Evolutionary conservation across 2,113 vertebrate genomes (phyloP).

Genomic region (Tragulus kanchil): DNA sequence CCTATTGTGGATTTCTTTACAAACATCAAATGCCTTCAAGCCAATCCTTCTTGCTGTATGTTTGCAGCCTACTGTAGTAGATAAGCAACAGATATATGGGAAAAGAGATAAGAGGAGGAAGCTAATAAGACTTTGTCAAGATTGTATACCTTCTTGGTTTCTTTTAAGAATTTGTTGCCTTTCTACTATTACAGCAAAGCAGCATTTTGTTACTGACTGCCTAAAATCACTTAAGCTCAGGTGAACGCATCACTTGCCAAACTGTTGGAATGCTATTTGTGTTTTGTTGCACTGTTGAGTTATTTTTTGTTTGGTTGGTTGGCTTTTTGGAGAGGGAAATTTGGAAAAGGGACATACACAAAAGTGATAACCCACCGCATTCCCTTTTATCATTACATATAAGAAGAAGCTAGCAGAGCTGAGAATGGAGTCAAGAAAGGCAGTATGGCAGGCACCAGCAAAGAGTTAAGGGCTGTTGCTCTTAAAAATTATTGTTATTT

Average conservation of each 20-base stretch:
- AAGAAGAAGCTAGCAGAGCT: conserved; percentile 79
- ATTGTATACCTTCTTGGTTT: conserved; percentile 88
- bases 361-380: conserved; percentile 88
- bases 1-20: conserved; percentile 91
- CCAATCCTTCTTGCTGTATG: conserved; percentile 91
- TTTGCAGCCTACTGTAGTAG: conserved; percentile 94
- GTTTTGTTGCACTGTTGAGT: conserved; percentile 93
- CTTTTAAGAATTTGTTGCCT: conserved; percentile 91
- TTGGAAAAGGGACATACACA: conserved; percentile 87
- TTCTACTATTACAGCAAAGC: conserved; percentile 92
- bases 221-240: conserved; percentile 96
- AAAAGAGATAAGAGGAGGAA: conserved; percentile 79
- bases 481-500: conserved; percentile 71
- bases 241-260: conserved; percentile 97
- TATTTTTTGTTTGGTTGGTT: conserved; percentile 78
- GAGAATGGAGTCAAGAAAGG: conserved; percentile 71
- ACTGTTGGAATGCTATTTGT: conserved; percentile 90
- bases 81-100: conserved; percentile 88
- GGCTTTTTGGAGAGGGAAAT: conserved; percentile 84
- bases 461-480: conserved; percentile 73
- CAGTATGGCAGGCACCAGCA: conserved; percentile 76
- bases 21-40: conserved; percentile 94
- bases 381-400: conserved; percentile 89
- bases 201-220: conserved; percentile 94
- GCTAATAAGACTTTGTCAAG: conserved; percentile 85